Base-by-base conservation (phyloP, 2,888 invertebrate genomes). In the Falcaria lacertinaria region DNA sequence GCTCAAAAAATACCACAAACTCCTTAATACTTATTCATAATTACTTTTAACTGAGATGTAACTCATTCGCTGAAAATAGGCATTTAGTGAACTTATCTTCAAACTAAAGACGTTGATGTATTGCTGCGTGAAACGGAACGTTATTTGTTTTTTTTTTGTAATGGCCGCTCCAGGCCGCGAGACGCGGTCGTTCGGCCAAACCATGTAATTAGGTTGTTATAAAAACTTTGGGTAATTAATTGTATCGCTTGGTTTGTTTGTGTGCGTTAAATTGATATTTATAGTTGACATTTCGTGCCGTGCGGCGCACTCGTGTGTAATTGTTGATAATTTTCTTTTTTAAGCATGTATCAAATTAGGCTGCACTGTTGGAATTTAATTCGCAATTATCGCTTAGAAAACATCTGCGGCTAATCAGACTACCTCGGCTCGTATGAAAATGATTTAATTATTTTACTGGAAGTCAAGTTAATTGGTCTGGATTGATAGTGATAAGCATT, bases 11-110 rank as follows among this genome's bases (percentile, higher is more conserved):
- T 64, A 75, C 76, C 78, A 78, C 65, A 68, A 66, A 71, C 59
- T 64, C 69, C 65, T 66, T 69, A 80, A 73, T 80, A 82, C 80
- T 86, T 82, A 82, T 79, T 84, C 84, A 80, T 85, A 87, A 86
- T 86, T 85, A 82, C 79, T 74, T 79, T 66, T 82, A 85, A 88
- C 83, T 81, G 67, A 88, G 88, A 87, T 84, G 87, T 87, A 78
- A 83, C 75, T 80, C 79, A 75, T 76, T 60, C 68, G 77, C 68
- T 82, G 80, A 82, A 84, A 83, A 70, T 84, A 73, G 74, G 70
- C 74, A 76, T 84, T 83, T 80, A 80, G 82, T 73, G 60, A 63
- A 74, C 69, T 79, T 81, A 78, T 80, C 76, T 80, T 66, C 51
- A 58, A 52, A 61, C 57, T 57, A 50, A 48, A 52, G 84, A 87